These are phyloP conservation scores for Sebastes paucispinis DNA, from an alignment of 2,797 vertebrate genomes.

Conservation along the genomic window DNA sequence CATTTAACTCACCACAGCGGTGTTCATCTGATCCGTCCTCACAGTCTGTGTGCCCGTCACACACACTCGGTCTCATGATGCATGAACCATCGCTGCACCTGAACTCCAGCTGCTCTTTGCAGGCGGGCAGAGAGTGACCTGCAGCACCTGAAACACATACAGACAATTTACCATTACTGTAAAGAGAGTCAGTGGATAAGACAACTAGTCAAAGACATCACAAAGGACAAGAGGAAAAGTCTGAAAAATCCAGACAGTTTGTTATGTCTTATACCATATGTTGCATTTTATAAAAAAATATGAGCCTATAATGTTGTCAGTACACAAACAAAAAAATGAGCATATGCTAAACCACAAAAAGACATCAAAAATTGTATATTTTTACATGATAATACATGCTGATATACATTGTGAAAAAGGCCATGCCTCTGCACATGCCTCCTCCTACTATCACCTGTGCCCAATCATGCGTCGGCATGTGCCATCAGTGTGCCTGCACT, in stretches of 20 bases:
- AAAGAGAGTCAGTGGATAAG: background rate
- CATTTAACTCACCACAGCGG: constrained; percentile 76
- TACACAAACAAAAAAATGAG: background rate
- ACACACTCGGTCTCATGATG: constrained; percentile 62
- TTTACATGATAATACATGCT: background rate
- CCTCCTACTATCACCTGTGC: too few relatives aligned
- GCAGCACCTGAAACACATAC: constrained; percentile 18
- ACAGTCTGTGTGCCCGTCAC: constrained; percentile 82
- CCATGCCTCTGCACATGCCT: fast-evolving
- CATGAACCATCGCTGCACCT: constrained; percentile 73
- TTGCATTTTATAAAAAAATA: background rate
- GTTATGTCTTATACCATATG: too few relatives aligned
- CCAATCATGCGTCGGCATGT: too few relatives aligned
- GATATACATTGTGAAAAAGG: background rate
- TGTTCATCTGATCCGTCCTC: constrained; percentile 80
- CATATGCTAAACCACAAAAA: background rate
- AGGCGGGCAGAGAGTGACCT: constrained; percentile 33
- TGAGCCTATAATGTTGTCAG: background rate
- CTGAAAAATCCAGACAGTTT: too few relatives aligned
- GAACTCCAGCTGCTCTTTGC: constrained; percentile 59
- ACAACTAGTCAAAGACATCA: background rate
- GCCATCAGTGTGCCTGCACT: too few relatives aligned
- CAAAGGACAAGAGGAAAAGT: background rate
- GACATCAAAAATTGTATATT: too few relatives aligned
- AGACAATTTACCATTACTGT: background rate